Evolutionary conservation across 1,140 invertebrate genomes (phyloP).

Genomic region (Euglossa dilemma): DNA sequence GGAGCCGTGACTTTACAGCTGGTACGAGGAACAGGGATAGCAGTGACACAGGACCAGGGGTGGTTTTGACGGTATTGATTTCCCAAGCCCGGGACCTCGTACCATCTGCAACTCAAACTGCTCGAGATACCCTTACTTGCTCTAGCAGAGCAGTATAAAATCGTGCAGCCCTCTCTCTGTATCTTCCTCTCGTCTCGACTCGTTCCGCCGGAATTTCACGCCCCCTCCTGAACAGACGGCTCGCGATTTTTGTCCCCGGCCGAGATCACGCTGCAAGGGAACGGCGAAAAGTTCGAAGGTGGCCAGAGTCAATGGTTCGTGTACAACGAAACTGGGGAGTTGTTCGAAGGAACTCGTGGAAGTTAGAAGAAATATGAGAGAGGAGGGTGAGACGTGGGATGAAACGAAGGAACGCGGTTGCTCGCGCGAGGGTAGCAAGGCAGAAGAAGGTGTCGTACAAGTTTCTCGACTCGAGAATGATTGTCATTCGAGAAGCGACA

Average conservation of each 20-base stretch:
- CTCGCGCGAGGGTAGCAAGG: neutral
- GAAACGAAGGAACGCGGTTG: neutral
- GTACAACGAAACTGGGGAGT: no score
- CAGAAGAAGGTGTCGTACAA: no score
- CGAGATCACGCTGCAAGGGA: accelerated
- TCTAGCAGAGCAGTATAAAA: conserved; percentile 30
- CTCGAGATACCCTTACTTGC: conserved; percentile 42
- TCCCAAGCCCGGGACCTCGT: conserved; percentile 68
- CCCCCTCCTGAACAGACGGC: neutral
- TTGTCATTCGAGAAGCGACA: no score
- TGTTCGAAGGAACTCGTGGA: neutral
- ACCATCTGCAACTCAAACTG: conserved; percentile 69
- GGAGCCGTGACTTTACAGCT: conserved; percentile 28
- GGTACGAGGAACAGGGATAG: conserved; percentile 48
- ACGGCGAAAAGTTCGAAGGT: no score
- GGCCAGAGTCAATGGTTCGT: neutral
- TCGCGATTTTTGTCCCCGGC: neutral
- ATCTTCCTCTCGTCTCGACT: neutral
- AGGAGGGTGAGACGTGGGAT: neutral
- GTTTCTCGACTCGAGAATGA: no score
- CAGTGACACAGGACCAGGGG: conserved; percentile 63
- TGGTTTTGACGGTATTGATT: conserved; percentile 76
- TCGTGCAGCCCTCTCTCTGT: conserved; percentile 1
- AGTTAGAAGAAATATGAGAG: neutral
- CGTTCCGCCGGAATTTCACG: neutral